Evolutionary conservation across 2,797 vertebrate genomes (phyloP).

Genomic region (Prionace glauca): DNA sequence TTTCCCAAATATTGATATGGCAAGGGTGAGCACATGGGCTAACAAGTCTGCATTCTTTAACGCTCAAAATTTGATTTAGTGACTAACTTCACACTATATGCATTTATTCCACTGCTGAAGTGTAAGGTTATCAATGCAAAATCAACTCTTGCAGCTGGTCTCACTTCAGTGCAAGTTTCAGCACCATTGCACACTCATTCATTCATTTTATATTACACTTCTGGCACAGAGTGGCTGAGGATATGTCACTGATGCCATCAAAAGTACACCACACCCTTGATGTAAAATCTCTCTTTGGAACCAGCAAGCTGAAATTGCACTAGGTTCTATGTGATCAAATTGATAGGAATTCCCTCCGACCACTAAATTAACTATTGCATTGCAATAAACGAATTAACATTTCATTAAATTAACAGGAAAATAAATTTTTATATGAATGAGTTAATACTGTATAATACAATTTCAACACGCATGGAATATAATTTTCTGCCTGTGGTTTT

Average conservation of each 20-base stretch:
- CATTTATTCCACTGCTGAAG: neutral
- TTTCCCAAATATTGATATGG: neutral
- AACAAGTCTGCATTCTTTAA: neutral
- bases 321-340: neutral
- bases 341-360: neutral
- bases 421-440: conserved; percentile 12
- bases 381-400: neutral
- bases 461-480: neutral
- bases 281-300: neutral
- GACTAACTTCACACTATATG: neutral
- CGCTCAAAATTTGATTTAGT: neutral
- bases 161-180: neutral
- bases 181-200: neutral
- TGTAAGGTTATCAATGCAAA: neutral
- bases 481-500: conserved; percentile 2
- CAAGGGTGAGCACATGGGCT: neutral
- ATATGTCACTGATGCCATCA: neutral
- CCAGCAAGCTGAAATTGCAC: neutral
- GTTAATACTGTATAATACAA: conserved; percentile 15
- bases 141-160: neutral
- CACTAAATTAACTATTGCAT: neutral
- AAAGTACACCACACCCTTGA: neutral
- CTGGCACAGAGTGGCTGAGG: neutral
- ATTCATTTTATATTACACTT: neutral
- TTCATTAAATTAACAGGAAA: conserved; percentile 3